Conservation (phyloP, 2,113 vertebrate genomes). For the Agapornis roseicollis region DNA sequence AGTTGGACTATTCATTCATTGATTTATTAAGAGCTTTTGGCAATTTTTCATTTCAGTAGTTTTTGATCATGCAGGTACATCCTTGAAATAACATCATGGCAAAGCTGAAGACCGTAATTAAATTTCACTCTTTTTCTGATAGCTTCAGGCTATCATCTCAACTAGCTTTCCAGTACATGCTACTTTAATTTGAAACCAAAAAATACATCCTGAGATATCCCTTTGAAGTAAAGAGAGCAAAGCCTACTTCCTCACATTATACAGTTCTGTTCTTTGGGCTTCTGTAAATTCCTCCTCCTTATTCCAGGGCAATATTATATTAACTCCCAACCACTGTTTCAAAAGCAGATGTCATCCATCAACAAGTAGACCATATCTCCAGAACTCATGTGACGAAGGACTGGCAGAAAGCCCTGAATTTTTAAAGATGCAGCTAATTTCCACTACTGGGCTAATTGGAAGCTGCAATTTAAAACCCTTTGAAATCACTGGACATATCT, state of each 20-base stretch:
- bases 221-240: background rate
- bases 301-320: background rate
- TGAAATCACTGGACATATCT: background rate
- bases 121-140: background rate
- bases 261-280: background rate
- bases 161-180: background rate
- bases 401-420: background rate
- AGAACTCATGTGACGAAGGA: background rate
- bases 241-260: background rate
- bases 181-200: background rate
- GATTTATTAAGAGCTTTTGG: background rate
- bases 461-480: background rate
- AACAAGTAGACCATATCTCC: background rate
- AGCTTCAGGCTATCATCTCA: background rate
- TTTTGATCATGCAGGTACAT: background rate
- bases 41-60: background rate
- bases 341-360: background rate
- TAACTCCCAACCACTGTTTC: background rate
- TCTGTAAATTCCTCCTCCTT: background rate
- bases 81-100: background rate
- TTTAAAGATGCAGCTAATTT: background rate
- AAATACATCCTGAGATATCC: background rate
- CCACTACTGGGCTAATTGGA: background rate
- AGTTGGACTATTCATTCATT: background rate
- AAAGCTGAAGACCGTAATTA: background rate